Base-by-base conservation (phyloP, 2,797 vertebrate species). In the Australoheros facetus region DNA sequence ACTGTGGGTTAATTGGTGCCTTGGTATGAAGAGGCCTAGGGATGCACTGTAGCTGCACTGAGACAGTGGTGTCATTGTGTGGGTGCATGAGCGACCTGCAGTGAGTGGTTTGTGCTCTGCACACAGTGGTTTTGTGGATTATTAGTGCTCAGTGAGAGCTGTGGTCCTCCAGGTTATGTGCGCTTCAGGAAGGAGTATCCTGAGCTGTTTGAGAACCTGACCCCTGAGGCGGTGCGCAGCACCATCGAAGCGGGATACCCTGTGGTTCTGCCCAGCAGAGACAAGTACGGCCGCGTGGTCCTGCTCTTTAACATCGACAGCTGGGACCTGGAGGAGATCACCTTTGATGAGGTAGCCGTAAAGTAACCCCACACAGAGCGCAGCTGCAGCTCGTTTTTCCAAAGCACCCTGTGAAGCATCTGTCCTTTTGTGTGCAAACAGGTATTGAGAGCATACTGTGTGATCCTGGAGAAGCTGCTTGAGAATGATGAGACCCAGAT, bases 401-500 rank as follows among this genome's bases (percentile, higher is more conserved):
- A 66, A 7, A 23, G 6, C 56, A 16, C 48, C 48, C 13, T 14
- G 4, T 32, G 30, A 21, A 45, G 30, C 26, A 4, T 3, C 16
- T 19, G 26, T 48, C 6, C 58, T 11, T 71, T 55, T 85, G 8
- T 84, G 3, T 77, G 39, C 62, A 6, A 37, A 64, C 84, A 99
- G 98, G 97, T 97, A 80, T 93, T 99, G 77, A 96, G 98, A 82
- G 98, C 98, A 0, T 99, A 99, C 79, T 99, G 98, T 1, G 95
- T 99, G 91, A 98, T 99, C 88, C 92, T 99, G 93, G 98, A 99
- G 94, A 97, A 96, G 85, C 91, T 99, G 37, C 94, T 99, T 66
- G 97, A 99, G 91, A 99, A 99, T 0, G 98, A 99, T 73, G 98
- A 99, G 90, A 99, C 98, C 1, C 98, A 99, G 85, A 98, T 99